Evolutionary conservation across 1,140 invertebrate species (phyloP).

Genomic region (Drosophila willistoni): DNA sequence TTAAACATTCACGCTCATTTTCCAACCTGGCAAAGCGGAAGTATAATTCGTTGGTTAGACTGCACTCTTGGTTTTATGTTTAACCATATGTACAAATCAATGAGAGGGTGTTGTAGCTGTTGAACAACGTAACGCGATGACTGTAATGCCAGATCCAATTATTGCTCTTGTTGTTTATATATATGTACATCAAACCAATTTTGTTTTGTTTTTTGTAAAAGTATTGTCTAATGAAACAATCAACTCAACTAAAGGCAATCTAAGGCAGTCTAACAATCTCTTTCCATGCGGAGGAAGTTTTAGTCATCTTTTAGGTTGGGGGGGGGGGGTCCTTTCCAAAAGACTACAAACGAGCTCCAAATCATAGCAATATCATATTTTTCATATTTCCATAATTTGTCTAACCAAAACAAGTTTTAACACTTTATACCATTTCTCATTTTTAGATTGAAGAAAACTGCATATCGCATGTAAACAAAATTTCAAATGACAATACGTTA

Average conservation of each 20-base stretch:
- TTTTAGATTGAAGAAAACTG: no score
- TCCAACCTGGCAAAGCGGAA: constrained; percentile 28
- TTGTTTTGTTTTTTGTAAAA: constrained; percentile 33
- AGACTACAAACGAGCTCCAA: neutral
- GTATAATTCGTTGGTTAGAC: constrained; percentile 45
- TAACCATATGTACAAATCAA: constrained; percentile 52
- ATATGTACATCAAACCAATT: no score
- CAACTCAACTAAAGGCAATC: constrained; percentile 9
- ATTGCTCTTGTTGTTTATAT: constrained; percentile 17
- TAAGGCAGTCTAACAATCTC: constrained; percentile 18
- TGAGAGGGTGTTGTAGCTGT: constrained; percentile 27
- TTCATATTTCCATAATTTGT: no score
- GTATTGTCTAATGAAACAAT: constrained; percentile 22
- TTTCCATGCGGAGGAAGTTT: constrained; percentile 53
- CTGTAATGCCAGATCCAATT: constrained; percentile 27
- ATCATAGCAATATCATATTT: no score
- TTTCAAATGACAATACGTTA: no score
- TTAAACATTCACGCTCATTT: constrained; percentile 46
- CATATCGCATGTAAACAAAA: no score
- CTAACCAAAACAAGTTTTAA: no score
- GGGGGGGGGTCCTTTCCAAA: constrained; percentile 50
- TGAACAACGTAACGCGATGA: constrained; percentile 15
- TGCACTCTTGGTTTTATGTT: constrained; percentile 32
- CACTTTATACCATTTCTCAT: no score
- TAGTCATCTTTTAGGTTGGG: constrained; percentile 19